Conservation (phyloP, 2,113 vertebrate genomes). For the Tichodroma muraria region DNA sequence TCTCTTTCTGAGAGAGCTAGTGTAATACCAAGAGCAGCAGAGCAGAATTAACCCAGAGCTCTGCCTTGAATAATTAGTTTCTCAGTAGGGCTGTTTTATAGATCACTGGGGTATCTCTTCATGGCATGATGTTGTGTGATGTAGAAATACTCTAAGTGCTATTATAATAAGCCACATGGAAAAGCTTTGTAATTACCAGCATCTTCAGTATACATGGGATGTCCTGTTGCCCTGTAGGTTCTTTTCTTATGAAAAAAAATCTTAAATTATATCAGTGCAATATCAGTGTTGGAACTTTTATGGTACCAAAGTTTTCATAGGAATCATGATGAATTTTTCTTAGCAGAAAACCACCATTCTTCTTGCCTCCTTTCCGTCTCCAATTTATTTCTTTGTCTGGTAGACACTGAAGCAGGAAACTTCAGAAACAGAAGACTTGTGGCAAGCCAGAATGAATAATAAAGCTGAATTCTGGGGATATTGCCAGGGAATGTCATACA, state of each 20-base stretch:
- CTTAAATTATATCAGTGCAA: neutral
- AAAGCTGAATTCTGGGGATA: conserved; percentile 43
- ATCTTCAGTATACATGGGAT: neutral
- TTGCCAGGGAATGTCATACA: conserved; percentile 26
- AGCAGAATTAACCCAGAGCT: neutral
- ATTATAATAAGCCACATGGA: neutral
- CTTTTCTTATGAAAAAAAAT: neutral
- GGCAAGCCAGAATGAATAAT: conserved; percentile 27
- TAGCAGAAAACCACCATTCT: neutral
- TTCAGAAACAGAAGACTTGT: conserved; percentile 12
- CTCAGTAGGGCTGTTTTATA: neutral
- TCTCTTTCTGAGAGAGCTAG: neutral
- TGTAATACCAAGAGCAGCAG: neutral
- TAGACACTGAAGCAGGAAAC: neutral
- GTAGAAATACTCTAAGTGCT: neutral
- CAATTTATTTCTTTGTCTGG: conserved; percentile 11
- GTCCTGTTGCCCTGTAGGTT: neutral
- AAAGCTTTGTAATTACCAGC: neutral
- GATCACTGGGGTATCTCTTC: neutral
- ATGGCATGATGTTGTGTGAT: neutral
- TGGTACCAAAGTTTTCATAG: neutral
- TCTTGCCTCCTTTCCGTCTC: neutral
- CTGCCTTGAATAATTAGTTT: conserved; percentile 29
- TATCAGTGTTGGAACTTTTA: neutral
- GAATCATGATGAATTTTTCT: neutral